Percentiles rank a stretch among this genome's conserved stretches.
phyloP scores from a whole-genome alignment of 2,113 vertebrate genomes.

The Vombatus ursinus region DNA sequence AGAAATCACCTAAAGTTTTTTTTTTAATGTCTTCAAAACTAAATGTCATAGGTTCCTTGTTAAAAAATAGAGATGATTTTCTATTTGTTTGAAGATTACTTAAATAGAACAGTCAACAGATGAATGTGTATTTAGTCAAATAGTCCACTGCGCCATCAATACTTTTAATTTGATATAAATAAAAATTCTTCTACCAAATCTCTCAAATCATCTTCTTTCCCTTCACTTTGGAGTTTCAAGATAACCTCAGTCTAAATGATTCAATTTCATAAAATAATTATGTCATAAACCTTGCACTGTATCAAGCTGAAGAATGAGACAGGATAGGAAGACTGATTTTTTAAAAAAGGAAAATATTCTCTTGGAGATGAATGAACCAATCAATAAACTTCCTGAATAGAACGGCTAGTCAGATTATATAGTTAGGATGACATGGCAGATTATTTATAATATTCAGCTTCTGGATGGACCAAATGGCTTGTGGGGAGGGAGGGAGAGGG shows the following conservation, averaged over 20 bases:
- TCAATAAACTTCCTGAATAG: slow-evolving; percentile 26
- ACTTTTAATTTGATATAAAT: slow-evolving; percentile 17
- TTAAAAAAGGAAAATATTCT: slow-evolving; percentile 40
- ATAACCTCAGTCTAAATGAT: slow-evolving; percentile 51
- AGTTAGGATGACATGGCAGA: not conserved
- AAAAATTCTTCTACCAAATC: slow-evolving; percentile 39
- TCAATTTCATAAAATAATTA: slow-evolving; percentile 56
- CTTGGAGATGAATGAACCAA: slow-evolving; percentile 18
- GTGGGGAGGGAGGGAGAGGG: not conserved
- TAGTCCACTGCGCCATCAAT: slow-evolving; percentile 14
- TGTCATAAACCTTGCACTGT: slow-evolving; percentile 39
- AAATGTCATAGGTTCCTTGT: not conserved
- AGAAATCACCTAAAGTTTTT: slow-evolving; percentile 14
- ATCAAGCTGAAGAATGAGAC: slow-evolving; percentile 25
- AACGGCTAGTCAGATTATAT: not conserved
- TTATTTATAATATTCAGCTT: slow-evolving; percentile 2
- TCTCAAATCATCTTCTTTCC: slow-evolving; percentile 21
- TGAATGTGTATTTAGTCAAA: slow-evolving; percentile 36
- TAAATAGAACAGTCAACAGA: slow-evolving; percentile 1
- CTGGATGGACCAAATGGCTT: slow-evolving; percentile 22
- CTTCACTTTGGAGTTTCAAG: slow-evolving; percentile 39
- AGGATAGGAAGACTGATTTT: slow-evolving; percentile 28
- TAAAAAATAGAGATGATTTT: slow-evolving; percentile 35
- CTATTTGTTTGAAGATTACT: slow-evolving; percentile 30
- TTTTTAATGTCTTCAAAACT: slow-evolving; percentile 27